A percentile compares a stretch with the other conserved stretches of the same genome.
Evolutionary conservation across 2,888 invertebrate genomes (phyloP).

Genomic region (Mesochorus sp.): DNA sequence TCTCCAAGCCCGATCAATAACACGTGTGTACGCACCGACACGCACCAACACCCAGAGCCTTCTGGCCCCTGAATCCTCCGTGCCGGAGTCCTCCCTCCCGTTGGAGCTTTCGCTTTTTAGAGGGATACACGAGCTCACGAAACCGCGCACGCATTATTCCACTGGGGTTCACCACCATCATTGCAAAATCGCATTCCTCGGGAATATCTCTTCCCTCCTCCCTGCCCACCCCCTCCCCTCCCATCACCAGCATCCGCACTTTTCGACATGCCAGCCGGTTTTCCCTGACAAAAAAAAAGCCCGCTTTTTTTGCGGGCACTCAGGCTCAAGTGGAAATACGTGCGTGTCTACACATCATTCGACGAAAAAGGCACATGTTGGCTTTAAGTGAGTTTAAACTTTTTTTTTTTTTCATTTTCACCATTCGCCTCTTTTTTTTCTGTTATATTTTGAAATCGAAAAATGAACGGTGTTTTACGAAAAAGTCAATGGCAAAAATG

Average conservation of each 20-base stretch:
- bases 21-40: conserved; percentile 80
- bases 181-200: conserved; percentile 6
- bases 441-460: too few relatives aligned
- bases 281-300: neutral
- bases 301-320: conserved; percentile 37
- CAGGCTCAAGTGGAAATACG: conserved; percentile 38
- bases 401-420: too few relatives aligned
- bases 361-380: too few relatives aligned
- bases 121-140: neutral
- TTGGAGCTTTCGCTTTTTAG: too few relatives aligned
- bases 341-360: neutral
- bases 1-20: conserved; percentile 77
- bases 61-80: too few relatives aligned
- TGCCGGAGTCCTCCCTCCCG: too few relatives aligned
- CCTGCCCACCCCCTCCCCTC: neutral
- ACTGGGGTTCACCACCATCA: conserved; percentile 3
- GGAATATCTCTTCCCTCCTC: conserved; percentile 14
- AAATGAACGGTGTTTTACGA: too few relatives aligned
- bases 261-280: conserved; percentile 39
- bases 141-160: conserved; percentile 51
- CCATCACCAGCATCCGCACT: conserved; percentile 11
- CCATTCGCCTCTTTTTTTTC: too few relatives aligned
- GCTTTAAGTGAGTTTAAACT: too few relatives aligned
- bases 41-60: conserved; percentile 70
- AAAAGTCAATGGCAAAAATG: too few relatives aligned